phyloP scores from a whole-genome alignment of 64 coral and sea anemone genomes.

The Montipora efflorescens region DNA sequence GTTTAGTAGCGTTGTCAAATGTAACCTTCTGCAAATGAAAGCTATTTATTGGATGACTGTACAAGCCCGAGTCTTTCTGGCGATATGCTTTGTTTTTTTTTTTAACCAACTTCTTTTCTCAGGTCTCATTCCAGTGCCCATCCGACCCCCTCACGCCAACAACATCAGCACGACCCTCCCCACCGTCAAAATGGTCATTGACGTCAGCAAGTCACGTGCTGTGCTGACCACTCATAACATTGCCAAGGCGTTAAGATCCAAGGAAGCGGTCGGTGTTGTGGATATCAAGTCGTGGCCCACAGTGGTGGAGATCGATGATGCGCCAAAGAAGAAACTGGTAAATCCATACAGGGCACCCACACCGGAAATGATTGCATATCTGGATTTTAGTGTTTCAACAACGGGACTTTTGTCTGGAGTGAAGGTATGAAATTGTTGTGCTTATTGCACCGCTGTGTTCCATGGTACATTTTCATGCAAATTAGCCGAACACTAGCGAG shows the following conservation, averaged over 20 bases:
- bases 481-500: no score
- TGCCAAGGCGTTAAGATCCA: constrained; percentile 88
- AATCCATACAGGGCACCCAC: constrained; percentile 88
- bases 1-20: no score
- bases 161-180: constrained; percentile 95
- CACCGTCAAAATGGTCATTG: constrained; percentile 96
- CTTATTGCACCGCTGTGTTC: not conserved
- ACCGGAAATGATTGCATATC: constrained; percentile 94
- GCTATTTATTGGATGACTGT: no score
- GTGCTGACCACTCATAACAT: constrained; percentile 80
- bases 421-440: constrained; percentile 53
- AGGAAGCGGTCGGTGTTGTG: constrained; percentile 86
- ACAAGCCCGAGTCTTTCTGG: no score
- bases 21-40: no score
- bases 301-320: constrained; percentile 87
- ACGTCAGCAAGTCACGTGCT: constrained; percentile 94
- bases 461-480: not conserved
- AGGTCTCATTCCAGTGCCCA: constrained; percentile 95
- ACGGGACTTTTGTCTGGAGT: constrained; percentile 96
- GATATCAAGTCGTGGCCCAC: constrained; percentile 94
- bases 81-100: no score
- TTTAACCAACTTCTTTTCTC: not conserved
- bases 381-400: constrained; percentile 98
- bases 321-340: constrained; percentile 78
- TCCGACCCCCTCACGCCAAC: constrained; percentile 94